phyloP scores from a whole-genome alignment of 2,113 vertebrate species.

The Cyprinodon brontotheroides region DNA sequence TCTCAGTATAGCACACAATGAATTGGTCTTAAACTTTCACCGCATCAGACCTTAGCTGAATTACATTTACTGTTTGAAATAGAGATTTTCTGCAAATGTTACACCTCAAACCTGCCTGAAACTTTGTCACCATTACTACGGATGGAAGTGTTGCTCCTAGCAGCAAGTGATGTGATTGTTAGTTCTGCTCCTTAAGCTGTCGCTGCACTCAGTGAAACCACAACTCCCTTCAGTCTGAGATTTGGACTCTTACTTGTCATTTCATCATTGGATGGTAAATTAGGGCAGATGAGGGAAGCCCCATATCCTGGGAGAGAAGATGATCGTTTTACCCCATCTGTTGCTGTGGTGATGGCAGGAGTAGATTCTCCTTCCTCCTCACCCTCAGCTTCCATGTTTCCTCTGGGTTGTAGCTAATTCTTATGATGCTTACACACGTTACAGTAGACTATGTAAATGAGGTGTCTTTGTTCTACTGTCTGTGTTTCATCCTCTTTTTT shows the following conservation, averaged over 20 bases:
- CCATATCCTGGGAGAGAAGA: constrained; percentile 56
- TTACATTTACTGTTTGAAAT: background rate
- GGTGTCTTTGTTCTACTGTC: constrained; percentile 40
- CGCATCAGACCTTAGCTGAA: constrained; percentile 3
- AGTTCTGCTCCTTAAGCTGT: constrained; percentile 3
- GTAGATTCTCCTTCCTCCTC: constrained; percentile 7
- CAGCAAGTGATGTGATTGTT: background rate
- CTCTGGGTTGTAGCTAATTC: constrained; percentile 26
- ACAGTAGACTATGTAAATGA: constrained; percentile 46
- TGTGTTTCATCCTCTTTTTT: background rate
- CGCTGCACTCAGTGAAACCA: constrained; percentile 7
- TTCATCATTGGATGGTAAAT: constrained; percentile 76
- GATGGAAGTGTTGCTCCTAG: constrained; percentile 7
- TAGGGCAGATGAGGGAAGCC: constrained; percentile 50
- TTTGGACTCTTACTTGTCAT: constrained; percentile 64
- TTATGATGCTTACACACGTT: constrained; percentile 29
- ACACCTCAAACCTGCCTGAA: constrained; percentile 6
- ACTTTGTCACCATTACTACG: background rate
- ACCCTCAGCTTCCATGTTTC: background rate
- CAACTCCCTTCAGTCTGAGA: constrained; percentile 20
- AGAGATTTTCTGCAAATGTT: constrained; percentile 14
- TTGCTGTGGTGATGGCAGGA: constrained; percentile 43
- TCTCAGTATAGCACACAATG: background rate
- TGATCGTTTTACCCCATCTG: constrained; percentile 52
- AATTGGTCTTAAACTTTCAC: background rate